Percentiles rank a stretch among this genome's conserved stretches.
These are phyloP conservation scores for Manis pentadactyla DNA, from an alignment of 2,797 vertebrate species.

Conservation along the genomic window DNA sequence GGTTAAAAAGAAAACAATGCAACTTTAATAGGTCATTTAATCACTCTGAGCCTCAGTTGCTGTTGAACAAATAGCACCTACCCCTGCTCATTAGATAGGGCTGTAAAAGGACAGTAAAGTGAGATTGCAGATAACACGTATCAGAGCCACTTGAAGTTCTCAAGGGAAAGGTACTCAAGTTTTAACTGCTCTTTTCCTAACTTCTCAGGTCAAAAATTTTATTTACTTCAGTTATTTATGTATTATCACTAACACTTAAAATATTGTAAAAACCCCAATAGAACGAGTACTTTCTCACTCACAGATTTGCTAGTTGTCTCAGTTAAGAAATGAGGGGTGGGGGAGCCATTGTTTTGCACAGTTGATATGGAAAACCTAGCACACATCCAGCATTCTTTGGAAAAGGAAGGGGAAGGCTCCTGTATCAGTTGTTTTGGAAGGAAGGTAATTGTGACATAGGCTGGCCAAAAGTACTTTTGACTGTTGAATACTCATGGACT, in stretches of 20 bases:
- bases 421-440: conserved; percentile 65
- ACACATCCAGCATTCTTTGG: conserved; percentile 48
- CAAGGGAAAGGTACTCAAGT: background rate
- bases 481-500: conserved; percentile 71
- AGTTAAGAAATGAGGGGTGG: background rate
- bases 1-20: background rate
- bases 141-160: background rate
- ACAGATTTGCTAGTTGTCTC: conserved; percentile 7
- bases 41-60: background rate
- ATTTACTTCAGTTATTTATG: background rate
- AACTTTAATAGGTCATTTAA: background rate
- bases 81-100: background rate
- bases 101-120: background rate
- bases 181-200: conserved; percentile 3
- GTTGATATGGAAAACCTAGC: conserved; percentile 58
- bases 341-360: conserved; percentile 5
- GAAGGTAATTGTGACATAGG: background rate
- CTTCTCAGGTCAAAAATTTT: background rate
- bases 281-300: background rate
- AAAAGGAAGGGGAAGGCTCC: conserved; percentile 55
- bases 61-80: background rate
- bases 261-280: background rate
- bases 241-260: conserved; percentile 25
- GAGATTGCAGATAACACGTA: background rate
- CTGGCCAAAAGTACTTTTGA: conserved; percentile 67